These are phyloP conservation scores for Xiphophorus hellerii DNA, from an alignment of 2,113 vertebrate genomes.

Conservation along the genomic window DNA sequence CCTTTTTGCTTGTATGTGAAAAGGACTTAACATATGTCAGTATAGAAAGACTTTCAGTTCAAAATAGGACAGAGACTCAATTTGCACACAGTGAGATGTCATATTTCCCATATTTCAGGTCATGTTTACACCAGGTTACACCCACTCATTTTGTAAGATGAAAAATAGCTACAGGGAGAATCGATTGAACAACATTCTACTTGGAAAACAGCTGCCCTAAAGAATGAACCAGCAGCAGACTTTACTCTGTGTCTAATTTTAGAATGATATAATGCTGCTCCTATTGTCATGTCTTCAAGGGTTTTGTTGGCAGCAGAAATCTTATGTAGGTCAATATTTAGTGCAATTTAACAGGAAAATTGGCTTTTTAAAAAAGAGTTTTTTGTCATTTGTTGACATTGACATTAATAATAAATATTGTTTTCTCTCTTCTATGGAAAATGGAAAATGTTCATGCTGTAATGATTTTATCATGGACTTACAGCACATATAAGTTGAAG, in stretches of 20 bases:
- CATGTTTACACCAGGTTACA: neutral
- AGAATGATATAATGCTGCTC: neutral
- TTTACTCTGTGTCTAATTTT: neutral
- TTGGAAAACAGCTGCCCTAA: neutral
- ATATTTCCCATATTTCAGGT: slow-evolving; percentile 3
- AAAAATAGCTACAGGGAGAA: neutral
- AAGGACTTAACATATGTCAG: neutral
- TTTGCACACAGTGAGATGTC: neutral
- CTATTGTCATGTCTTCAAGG: neutral
- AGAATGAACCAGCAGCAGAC: neutral
- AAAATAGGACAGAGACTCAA: neutral
- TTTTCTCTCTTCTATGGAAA: neutral
- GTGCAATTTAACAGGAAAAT: neutral
- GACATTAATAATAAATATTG: neutral
- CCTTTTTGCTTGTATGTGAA: neutral
- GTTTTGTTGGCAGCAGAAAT: neutral
- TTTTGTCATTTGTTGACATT: neutral
- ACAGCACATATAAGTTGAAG: too few relatives aligned
- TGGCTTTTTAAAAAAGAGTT: neutral
- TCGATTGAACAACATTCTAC: neutral
- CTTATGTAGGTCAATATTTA: neutral
- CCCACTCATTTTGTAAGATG: slow-evolving; percentile 2
- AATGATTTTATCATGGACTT: too few relatives aligned
- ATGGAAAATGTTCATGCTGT: too few relatives aligned
- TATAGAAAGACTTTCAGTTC: neutral